These are phyloP conservation scores for Magallana ariakensis DNA, from an alignment of 1,140 invertebrate species.

Conservation along the genomic window DNA sequence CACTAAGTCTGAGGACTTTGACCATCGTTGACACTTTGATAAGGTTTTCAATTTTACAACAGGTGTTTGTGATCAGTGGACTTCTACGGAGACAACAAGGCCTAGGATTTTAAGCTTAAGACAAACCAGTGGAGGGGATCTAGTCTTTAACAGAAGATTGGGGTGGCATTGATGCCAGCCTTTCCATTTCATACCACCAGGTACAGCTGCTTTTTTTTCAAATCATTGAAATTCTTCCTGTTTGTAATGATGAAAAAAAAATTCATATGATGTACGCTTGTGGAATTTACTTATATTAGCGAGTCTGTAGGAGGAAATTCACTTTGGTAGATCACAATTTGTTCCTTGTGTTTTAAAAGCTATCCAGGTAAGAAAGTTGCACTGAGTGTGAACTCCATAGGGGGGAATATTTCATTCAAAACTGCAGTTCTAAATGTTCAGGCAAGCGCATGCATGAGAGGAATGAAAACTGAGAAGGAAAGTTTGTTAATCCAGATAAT, in stretches of 20 bases:
- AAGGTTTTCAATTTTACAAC: not conserved
- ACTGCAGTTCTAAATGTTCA: not conserved
- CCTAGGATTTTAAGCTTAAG: not conserved
- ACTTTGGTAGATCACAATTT: not conserved
- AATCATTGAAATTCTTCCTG: not conserved
- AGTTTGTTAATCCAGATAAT: slow-evolving; percentile 32
- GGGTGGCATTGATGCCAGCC: slow-evolving; percentile 24
- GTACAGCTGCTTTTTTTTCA: not conserved
- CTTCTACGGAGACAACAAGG: not conserved
- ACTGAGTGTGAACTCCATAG: not conserved
- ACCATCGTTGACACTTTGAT: not conserved
- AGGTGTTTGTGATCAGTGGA: not conserved
- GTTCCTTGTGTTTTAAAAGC: not conserved
- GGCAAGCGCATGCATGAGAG: not conserved
- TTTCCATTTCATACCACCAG: not conserved
- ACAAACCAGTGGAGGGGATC: not conserved
- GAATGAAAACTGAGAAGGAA: not conserved
- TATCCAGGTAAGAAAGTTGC: not conserved
- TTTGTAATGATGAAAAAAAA: no score
- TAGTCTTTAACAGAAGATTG: not conserved
- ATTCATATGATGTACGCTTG: no score
- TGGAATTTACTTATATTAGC: not conserved
- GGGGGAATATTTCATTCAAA: not conserved
- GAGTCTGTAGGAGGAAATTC: not conserved
- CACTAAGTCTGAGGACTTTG: not conserved